A percentile compares a stretch with the other conserved stretches of the same genome.
These are phyloP conservation scores for Pantherophis vulpinus DNA, from an alignment of 2,797 vertebrate species.

Conservation along the genomic window DNA sequence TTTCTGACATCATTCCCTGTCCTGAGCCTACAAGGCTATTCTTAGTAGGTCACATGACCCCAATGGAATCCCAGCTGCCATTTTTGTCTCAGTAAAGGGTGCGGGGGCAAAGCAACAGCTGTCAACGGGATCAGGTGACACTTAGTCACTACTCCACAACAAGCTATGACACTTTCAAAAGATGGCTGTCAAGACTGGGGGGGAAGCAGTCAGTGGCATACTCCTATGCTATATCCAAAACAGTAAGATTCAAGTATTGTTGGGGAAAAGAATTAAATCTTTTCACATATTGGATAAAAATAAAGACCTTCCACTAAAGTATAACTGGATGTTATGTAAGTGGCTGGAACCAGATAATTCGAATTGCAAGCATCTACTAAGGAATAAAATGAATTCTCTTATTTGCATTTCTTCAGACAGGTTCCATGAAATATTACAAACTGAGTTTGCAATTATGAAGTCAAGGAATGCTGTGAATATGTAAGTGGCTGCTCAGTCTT, in stretches of 20 bases:
- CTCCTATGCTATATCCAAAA: not conserved
- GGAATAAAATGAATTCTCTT: not conserved
- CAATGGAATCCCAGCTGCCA: conserved; percentile 15
- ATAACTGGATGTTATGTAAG: not conserved
- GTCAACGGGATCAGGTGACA: conserved; percentile 65
- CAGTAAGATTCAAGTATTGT: not conserved
- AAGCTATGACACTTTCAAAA: not conserved
- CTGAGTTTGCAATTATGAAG: not conserved
- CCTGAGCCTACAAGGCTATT: conserved; percentile 40
- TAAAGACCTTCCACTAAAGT: not conserved
- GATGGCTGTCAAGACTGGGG: no score
- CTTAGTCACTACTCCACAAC: conserved; percentile 56
- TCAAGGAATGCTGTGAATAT: not conserved
- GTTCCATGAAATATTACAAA: not conserved
- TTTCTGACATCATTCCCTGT: not conserved
- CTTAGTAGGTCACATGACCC: conserved; percentile 45
- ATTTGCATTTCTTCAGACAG: not conserved
- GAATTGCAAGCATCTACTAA: not conserved
- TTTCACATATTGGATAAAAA: not conserved
- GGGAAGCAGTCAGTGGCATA: not conserved
- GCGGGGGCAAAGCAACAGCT: conserved; percentile 50
- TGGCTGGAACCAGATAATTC: not conserved
- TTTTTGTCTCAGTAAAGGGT: not conserved
- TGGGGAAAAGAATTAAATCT: not conserved
- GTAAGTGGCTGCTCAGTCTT: not conserved